Evolutionary conservation across 2,888 invertebrate genomes (phyloP).

Genomic region (Salpingus planirostris): DNA sequence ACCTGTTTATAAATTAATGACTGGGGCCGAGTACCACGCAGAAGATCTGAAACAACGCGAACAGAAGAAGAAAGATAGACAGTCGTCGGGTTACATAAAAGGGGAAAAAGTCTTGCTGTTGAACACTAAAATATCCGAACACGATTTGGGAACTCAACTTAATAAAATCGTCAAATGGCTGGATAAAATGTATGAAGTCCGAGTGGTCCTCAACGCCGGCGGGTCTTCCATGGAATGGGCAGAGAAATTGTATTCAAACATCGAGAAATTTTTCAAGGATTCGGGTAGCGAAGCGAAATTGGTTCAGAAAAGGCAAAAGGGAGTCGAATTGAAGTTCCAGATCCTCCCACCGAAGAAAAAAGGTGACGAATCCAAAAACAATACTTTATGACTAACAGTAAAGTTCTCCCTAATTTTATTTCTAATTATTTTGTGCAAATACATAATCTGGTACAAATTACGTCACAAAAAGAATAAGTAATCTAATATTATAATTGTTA

Average conservation of each 20-base stretch:
- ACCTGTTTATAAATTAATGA: slow-evolving; percentile 61
- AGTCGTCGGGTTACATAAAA: slow-evolving; percentile 40
- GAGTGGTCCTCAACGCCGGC: slow-evolving; percentile 49
- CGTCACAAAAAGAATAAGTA: no score
- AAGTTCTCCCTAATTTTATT: slow-evolving; percentile 11
- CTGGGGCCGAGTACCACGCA: slow-evolving; percentile 54
- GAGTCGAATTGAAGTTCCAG: slow-evolving; percentile 53
- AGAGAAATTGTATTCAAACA: slow-evolving; percentile 50
- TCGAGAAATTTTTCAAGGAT: slow-evolving; percentile 43
- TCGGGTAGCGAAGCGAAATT: slow-evolving; percentile 41
- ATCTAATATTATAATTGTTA: no score
- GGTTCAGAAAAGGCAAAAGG: slow-evolving; percentile 56
- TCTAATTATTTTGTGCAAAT: no score
- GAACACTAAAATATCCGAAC: slow-evolving; percentile 52
- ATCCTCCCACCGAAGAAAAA: slow-evolving; percentile 45
- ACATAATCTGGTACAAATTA: no score
- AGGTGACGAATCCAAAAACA: slow-evolving; percentile 7
- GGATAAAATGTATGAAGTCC: slow-evolving; percentile 56
- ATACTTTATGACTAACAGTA: slow-evolving; percentile 20
- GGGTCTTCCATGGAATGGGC: no score
- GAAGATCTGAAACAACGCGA: slow-evolving; percentile 51
- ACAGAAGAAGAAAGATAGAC: slow-evolving; percentile 42
- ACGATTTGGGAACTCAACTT: slow-evolving; percentile 56
- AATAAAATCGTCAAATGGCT: slow-evolving; percentile 60
- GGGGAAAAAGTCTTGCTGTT: slow-evolving; percentile 57